Percentiles rank a stretch among this genome's conserved stretches.
phyloP scores from a whole-genome alignment of 1,140 invertebrate species.

The Eumaeus atala region DNA sequence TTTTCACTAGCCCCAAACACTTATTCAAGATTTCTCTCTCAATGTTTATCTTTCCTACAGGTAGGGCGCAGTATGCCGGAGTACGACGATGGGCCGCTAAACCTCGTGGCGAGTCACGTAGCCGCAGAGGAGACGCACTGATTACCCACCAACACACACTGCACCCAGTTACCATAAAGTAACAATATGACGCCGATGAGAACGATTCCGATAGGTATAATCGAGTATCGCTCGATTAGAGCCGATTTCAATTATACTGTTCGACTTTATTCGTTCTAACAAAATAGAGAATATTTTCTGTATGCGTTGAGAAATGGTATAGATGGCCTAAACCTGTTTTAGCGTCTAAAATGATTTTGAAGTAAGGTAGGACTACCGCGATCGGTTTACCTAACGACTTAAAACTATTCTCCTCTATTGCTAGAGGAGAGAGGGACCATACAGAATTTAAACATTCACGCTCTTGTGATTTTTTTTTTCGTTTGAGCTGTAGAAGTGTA shows the following conservation, averaged over 20 bases:
- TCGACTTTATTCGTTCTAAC: background rate
- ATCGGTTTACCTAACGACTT: background rate
- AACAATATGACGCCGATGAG: background rate
- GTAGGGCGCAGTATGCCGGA: slow-evolving; percentile 53
- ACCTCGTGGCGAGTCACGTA: slow-evolving; percentile 66
- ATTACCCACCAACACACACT: slow-evolving; percentile 26
- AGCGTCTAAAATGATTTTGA: background rate
- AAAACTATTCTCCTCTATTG: background rate
- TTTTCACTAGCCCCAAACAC: too few species aligned
- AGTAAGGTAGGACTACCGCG: slow-evolving; percentile 2
- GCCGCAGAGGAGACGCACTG: slow-evolving; percentile 69
- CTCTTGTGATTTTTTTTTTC: background rate
- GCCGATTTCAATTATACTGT: background rate
- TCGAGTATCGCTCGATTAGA: background rate
- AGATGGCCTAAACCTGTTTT: background rate
- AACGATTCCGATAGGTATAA: background rate
- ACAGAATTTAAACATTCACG: slow-evolving; percentile 1
- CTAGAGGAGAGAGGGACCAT: slow-evolving; percentile 1
- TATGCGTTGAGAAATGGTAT: too few species aligned
- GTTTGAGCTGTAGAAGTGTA: background rate
- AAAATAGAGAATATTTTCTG: too few species aligned
- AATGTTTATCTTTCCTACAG: slow-evolving; percentile 37
- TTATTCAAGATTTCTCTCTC: slow-evolving; percentile 8
- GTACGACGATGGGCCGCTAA: slow-evolving; percentile 69
- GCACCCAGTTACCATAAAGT: slow-evolving; percentile 33